A percentile compares a stretch with the other conserved stretches of the same genome.
Conservation (phyloP, 2,113 vertebrate genomes). For the Plotosus lineatus region DNA sequence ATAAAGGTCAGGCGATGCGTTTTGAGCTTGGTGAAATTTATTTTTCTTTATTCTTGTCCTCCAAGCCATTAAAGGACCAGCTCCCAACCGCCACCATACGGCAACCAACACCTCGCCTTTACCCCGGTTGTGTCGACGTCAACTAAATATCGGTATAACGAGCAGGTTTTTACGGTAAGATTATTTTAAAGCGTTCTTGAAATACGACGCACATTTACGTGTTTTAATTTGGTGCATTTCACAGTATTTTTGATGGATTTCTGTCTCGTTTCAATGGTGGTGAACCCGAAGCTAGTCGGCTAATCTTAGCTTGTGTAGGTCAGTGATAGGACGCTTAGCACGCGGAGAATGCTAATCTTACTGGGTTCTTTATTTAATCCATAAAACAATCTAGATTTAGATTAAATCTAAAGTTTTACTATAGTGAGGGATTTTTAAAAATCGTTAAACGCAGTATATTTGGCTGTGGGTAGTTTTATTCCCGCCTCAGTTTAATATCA, state of each 20-base stretch:
- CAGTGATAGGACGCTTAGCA: conserved; percentile 47
- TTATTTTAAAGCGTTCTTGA: too few species aligned
- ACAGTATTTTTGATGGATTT: neutral
- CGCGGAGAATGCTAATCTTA: neutral
- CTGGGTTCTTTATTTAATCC: too few species aligned
- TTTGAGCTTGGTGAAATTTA: conserved; percentile 4
- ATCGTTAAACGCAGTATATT: neutral
- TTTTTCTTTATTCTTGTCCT: conserved; percentile 54
- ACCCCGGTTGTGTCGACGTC: conserved; percentile 24
- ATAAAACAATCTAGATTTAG: too few species aligned
- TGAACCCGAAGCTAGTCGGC: conserved; percentile 31
- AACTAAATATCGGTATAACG: conserved; percentile 19
- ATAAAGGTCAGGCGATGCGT: neutral
- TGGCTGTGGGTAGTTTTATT: neutral
- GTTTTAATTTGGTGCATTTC: too few species aligned
- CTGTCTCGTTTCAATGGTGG: neutral
- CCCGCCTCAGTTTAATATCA: neutral
- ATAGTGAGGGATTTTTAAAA: too few species aligned
- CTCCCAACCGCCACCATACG: conserved; percentile 56
- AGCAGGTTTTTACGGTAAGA: conserved; percentile 34
- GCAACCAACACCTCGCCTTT: conserved; percentile 34
- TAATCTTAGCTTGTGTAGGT: conserved; percentile 45
- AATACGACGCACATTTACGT: too few species aligned
- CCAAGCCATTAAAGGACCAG: conserved; percentile 53
- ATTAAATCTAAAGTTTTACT: too few species aligned